Conservation (phyloP, 2,113 vertebrate genomes). For the Strix uralensis region DNA sequence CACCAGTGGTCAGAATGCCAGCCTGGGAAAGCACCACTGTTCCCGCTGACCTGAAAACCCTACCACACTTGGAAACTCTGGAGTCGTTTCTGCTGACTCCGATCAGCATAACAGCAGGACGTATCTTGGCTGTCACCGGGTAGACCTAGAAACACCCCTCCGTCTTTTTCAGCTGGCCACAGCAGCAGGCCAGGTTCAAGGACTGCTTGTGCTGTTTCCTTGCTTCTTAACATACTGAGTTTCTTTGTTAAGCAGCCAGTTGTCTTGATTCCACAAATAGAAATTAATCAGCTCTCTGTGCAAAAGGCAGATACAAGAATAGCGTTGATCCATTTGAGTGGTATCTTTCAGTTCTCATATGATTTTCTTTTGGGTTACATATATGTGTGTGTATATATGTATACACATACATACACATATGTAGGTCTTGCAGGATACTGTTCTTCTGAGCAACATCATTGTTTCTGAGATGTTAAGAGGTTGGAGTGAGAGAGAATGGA, state of each 20-base stretch:
- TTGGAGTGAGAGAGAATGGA: background rate
- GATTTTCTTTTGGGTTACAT: background rate
- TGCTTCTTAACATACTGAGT: background rate
- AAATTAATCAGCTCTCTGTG: background rate
- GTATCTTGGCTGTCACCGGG: rapidly evolving
- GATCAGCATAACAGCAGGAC: rapidly evolving
- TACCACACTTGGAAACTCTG: background rate
- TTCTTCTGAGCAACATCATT: background rate
- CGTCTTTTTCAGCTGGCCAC: background rate
- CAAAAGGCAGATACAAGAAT: background rate
- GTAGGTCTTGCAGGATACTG: background rate
- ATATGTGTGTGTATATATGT: rapidly evolving
- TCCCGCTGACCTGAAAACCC: background rate
- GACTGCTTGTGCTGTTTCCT: background rate
- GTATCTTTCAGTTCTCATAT: background rate
- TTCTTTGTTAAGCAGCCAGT: background rate
- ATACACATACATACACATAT: rapidly evolving
- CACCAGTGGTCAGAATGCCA: background rate
- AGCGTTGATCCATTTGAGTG: background rate
- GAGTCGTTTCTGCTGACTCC: background rate
- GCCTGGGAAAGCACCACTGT: background rate
- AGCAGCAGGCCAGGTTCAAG: background rate
- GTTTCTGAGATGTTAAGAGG: background rate
- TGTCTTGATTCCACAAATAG: background rate
- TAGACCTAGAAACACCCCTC: background rate